Conservation (phyloP, 2,888 invertebrate genomes). For the Salticus scenicus region DNA sequence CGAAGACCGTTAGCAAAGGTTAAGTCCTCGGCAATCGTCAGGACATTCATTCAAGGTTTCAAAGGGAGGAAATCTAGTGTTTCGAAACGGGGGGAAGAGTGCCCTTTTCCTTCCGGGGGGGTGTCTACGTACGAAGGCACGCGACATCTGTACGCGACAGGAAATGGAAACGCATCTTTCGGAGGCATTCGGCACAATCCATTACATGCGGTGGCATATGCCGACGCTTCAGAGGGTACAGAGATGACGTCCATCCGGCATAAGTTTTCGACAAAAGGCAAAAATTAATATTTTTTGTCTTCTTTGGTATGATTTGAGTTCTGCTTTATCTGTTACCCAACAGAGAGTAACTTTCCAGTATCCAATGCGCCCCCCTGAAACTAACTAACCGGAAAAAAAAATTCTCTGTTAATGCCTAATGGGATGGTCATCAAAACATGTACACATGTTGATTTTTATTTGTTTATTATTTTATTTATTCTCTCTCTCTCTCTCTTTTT, state of each 20-base stretch:
- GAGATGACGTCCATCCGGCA: neutral
- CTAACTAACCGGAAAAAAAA: too few relatives aligned
- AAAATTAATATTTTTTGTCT: neutral
- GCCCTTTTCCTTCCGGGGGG: slow-evolving; percentile 55
- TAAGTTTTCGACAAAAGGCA: neutral
- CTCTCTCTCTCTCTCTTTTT: too few relatives aligned
- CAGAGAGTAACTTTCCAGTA: too few relatives aligned
- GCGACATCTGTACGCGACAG: slow-evolving; percentile 67
- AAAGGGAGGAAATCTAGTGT: slow-evolving; percentile 62
- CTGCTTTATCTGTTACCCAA: too few relatives aligned
- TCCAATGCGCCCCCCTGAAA: too few relatives aligned
- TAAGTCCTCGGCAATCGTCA: slow-evolving; percentile 26
- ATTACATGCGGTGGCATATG: slow-evolving; percentile 66
- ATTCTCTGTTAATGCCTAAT: too few relatives aligned
- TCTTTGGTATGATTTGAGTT: neutral
- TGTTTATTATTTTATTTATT: too few relatives aligned
- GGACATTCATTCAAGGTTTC: slow-evolving; percentile 59
- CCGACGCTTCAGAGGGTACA: slow-evolving; percentile 5
- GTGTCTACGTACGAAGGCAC: slow-evolving; percentile 46
- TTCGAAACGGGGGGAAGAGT: slow-evolving; percentile 17
- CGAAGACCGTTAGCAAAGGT: slow-evolving; percentile 10
- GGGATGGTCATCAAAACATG: too few relatives aligned
- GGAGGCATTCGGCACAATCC: slow-evolving; percentile 56
- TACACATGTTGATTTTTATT: too few relatives aligned
- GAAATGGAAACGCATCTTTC: slow-evolving; percentile 57